Evolutionary conservation across 1,140 invertebrate genomes (phyloP).

Genomic region (Drosophila subobscura): DNA sequence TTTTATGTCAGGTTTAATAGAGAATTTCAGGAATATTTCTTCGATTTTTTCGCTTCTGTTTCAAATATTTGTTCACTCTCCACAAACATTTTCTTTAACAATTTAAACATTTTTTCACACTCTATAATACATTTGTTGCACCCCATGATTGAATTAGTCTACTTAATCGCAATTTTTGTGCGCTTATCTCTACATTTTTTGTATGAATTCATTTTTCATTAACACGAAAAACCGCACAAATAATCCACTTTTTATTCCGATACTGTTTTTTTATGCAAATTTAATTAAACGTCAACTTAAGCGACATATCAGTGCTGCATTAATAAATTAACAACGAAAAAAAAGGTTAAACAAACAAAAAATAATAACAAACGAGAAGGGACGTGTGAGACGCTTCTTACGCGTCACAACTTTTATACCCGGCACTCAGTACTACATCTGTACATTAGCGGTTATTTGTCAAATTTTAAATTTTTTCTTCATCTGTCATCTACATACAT

Average conservation of each 20-base stretch:
- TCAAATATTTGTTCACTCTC: constrained; percentile 10
- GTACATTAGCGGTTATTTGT: too few relatives aligned
- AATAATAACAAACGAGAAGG: constrained; percentile 38
- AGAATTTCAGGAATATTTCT: too few relatives aligned
- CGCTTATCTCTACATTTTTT: constrained; percentile 18
- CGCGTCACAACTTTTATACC: too few relatives aligned
- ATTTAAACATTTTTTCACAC: too few relatives aligned
- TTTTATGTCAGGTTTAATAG: background rate
- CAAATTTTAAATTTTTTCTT: too few relatives aligned
- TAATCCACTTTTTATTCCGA: constrained; percentile 43
- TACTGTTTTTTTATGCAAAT: constrained; percentile 59
- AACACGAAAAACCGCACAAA: constrained; percentile 51
- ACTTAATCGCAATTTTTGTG: constrained; percentile 48
- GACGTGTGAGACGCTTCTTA: too few relatives aligned
- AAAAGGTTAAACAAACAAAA: constrained; percentile 68
- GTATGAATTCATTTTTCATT: constrained; percentile 40
- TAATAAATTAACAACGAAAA: constrained; percentile 69
- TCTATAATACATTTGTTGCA: constrained; percentile 13
- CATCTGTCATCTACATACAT: too few relatives aligned
- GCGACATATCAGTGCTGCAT: constrained; percentile 68
- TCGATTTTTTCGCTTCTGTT: too few relatives aligned
- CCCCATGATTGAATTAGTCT: constrained; percentile 45
- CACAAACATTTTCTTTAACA: too few relatives aligned
- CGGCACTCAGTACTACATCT: too few relatives aligned
- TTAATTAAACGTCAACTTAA: constrained; percentile 79